Percentiles rank a stretch among this genome's conserved stretches.
Conservation (phyloP, 2,888 invertebrate species). For the Amphipyra berbera region DNA sequence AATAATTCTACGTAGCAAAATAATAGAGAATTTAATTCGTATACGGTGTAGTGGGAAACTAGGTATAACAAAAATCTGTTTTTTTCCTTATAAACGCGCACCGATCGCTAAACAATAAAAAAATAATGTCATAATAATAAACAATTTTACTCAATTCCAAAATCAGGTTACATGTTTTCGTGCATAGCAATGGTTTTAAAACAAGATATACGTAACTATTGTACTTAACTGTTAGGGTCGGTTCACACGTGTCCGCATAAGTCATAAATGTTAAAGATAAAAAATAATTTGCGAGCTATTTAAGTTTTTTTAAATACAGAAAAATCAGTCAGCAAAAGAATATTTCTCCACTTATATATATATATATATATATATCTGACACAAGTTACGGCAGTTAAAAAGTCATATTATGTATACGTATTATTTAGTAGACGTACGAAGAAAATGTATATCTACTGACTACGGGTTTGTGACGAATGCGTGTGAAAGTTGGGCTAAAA, state of each 20-base stretch:
- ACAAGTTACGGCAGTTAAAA: conserved; percentile 23
- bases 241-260: conserved; percentile 44
- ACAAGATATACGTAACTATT: conserved; percentile 52
- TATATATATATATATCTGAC: background rate
- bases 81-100: conserved; percentile 23
- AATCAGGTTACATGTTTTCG: conserved; percentile 37
- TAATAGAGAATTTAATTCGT: conserved; percentile 26
- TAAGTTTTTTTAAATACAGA: conserved; percentile 19
- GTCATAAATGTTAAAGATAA: conserved; percentile 17
- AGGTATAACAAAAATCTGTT: conserved; percentile 11
- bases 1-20: conserved; percentile 40
- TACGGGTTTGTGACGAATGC: conserved; percentile 51
- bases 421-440: conserved; percentile 31
- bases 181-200: conserved; percentile 39
- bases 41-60: conserved; percentile 49
- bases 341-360: background rate
- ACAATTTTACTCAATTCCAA: conserved; percentile 52
- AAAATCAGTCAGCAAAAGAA: conserved; percentile 43
- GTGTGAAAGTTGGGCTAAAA: conserved; percentile 29
- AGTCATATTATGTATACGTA: background rate
- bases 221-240: conserved; percentile 56
- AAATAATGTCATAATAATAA: conserved; percentile 46
- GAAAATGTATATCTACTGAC: conserved; percentile 33
- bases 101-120: conserved; percentile 34
- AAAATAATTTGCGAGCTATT: conserved; percentile 14